Conservation (phyloP, 1,140 invertebrate genomes). For the Drosophila yakuba region DNA sequence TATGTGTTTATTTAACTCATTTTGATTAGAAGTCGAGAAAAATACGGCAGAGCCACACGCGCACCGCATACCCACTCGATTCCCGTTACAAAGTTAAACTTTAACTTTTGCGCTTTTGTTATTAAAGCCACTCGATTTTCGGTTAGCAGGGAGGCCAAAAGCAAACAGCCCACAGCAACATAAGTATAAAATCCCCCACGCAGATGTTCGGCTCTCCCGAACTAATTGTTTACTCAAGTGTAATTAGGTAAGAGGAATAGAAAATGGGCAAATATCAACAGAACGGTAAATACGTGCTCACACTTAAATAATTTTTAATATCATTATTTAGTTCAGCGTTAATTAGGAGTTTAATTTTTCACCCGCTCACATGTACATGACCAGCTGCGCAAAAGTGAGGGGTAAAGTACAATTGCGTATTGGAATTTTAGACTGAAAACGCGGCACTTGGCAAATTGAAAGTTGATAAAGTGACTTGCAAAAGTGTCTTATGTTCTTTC, state of each 20-base stretch:
- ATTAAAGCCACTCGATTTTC: slow-evolving; percentile 1
- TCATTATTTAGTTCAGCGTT: slow-evolving; percentile 19
- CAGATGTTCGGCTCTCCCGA: slow-evolving; percentile 40
- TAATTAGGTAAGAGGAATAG: slow-evolving; percentile 48
- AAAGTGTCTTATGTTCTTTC: background rate
- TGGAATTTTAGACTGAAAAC: slow-evolving; percentile 32
- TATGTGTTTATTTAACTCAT: slow-evolving; percentile 84
- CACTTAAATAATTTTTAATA: slow-evolving; percentile 42
- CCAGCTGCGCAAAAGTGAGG: slow-evolving; percentile 26
- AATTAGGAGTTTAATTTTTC: slow-evolving; percentile 3
- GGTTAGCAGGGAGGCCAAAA: slow-evolving; percentile 2
- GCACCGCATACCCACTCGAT: background rate
- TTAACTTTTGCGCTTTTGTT: slow-evolving; percentile 21
- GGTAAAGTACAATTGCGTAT: slow-evolving; percentile 5
- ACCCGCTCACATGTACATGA: background rate
- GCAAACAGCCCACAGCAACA: background rate
- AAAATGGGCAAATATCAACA: slow-evolving; percentile 30
- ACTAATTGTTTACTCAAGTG: slow-evolving; percentile 59
- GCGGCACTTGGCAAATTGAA: background rate
- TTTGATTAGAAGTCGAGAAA: slow-evolving; percentile 78
- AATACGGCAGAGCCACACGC: slow-evolving; percentile 49
- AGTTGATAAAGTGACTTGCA: slow-evolving; percentile 18
- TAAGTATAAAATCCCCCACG: slow-evolving; percentile 22
- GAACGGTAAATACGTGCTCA: slow-evolving; percentile 11
- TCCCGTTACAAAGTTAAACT: slow-evolving; percentile 57